phyloP scores from a whole-genome alignment of 2,888 invertebrate genomes.

The Melinaea marsaeus region DNA sequence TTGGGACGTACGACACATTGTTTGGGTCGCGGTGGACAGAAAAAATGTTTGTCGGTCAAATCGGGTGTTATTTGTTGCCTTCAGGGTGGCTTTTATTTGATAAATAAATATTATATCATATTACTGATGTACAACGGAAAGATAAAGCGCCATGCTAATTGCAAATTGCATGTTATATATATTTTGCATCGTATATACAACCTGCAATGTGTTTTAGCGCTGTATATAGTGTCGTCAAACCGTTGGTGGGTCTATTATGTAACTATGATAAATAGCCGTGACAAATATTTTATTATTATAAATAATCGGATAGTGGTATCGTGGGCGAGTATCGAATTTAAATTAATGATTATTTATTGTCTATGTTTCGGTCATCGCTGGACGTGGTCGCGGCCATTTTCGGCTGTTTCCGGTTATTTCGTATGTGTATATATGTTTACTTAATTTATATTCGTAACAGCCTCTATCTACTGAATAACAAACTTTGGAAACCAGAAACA shows the following conservation, averaged over 20 bases:
- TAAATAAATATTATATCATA: slow-evolving; percentile 59
- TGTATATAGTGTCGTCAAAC: too few relatives aligned
- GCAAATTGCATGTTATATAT: too few relatives aligned
- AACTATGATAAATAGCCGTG: slow-evolving; percentile 23
- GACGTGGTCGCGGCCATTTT: slow-evolving; percentile 54
- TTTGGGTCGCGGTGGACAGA: slow-evolving; percentile 59
- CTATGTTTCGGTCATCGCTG: slow-evolving; percentile 55
- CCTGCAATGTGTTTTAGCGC: too few relatives aligned
- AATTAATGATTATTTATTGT: slow-evolving; percentile 68
- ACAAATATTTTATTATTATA: slow-evolving; percentile 46
- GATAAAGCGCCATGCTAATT: too few relatives aligned
- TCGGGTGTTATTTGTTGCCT: slow-evolving; percentile 64
- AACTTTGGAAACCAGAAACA: slow-evolving; percentile 34
- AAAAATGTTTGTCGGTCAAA: slow-evolving; percentile 70
- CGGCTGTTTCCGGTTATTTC: slow-evolving; percentile 60
- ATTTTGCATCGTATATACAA: too few relatives aligned
- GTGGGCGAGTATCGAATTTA: slow-evolving; percentile 65
- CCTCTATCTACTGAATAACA: slow-evolving; percentile 45
- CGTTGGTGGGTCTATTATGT: slow-evolving; percentile 5
- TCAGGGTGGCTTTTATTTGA: slow-evolving; percentile 69
- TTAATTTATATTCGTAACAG: slow-evolving; percentile 53
- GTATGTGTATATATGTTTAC: slow-evolving; percentile 30
- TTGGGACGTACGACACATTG: slow-evolving; percentile 74
- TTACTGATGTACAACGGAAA: slow-evolving; percentile 39
- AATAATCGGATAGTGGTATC: slow-evolving; percentile 56